Conservation (phyloP, 2,113 vertebrate species). For the Rhegmatorhina hoffmannsi region DNA sequence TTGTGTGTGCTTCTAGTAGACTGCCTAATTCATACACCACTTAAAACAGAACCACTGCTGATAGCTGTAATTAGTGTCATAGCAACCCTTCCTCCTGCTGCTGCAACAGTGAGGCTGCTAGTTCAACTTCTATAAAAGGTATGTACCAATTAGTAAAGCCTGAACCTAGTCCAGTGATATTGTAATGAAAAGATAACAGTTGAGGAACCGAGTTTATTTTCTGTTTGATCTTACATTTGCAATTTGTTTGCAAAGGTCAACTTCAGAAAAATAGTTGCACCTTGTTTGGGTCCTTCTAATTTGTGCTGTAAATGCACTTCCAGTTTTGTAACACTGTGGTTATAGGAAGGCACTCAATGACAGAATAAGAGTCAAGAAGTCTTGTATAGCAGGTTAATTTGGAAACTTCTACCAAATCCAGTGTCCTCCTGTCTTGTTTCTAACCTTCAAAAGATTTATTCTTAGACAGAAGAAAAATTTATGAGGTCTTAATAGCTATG, state of each 20-base stretch:
- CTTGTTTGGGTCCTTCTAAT: conserved; percentile 49
- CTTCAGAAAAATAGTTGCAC: conserved; percentile 48
- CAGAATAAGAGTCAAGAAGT: conserved; percentile 15
- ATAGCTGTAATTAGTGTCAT: conserved; percentile 72
- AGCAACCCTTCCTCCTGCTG: conserved; percentile 64
- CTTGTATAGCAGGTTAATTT: conserved; percentile 43
- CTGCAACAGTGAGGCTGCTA: conserved; percentile 26
- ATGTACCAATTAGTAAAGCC: conserved; percentile 59
- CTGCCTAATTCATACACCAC: conserved; percentile 54
- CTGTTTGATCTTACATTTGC: conserved; percentile 17
- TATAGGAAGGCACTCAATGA: conserved; percentile 12
- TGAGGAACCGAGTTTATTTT: conserved; percentile 36
- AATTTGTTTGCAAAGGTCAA: conserved; percentile 35
- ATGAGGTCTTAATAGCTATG: not conserved
- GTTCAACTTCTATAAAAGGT: conserved; percentile 36
- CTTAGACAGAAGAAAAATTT: conserved; percentile 17
- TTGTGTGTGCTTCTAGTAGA: conserved; percentile 50
- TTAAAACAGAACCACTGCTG: conserved; percentile 71
- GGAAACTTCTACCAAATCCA: conserved; percentile 26
- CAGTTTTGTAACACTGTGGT: conserved; percentile 44
- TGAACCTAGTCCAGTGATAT: not conserved
- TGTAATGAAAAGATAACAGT: conserved; percentile 18
- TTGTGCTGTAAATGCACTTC: conserved; percentile 45
- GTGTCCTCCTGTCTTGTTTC: not conserved
- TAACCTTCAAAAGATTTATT: conserved; percentile 1